Conservation (phyloP, 2,888 invertebrate genomes). For the Thymelicus lineola region DNA sequence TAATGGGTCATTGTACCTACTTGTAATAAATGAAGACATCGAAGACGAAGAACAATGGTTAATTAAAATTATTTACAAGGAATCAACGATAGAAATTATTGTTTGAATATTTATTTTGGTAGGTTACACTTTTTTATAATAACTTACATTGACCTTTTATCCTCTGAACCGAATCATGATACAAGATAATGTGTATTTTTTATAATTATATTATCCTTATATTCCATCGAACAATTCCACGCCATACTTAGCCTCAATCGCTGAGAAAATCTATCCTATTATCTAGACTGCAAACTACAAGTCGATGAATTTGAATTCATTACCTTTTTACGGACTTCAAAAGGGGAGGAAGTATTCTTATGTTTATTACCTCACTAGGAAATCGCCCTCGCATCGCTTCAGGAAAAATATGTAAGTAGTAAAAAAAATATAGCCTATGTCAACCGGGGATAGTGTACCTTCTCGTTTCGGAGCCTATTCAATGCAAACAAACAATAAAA, state of each 20-base stretch:
- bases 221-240: not conserved
- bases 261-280: not conserved
- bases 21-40: not conserved
- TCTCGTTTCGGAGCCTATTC: no score
- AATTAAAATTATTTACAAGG: conserved; percentile 6
- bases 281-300: no score
- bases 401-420: no score
- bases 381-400: no score
- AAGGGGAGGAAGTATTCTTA: no score
- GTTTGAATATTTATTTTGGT: conserved; percentile 4
- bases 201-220: not conserved
- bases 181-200: not conserved
- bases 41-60: not conserved
- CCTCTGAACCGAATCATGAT: not conserved
- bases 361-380: no score
- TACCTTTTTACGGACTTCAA: no score
- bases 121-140: not conserved
- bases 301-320: no score
- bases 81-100: conserved; percentile 9
- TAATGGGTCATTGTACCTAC: not conserved
- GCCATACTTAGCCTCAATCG: not conserved
- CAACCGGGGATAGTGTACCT: no score
- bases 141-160: not conserved
- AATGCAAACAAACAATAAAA: no score
- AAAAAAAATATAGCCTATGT: no score